Evolutionary conservation across 2,888 invertebrate genomes (phyloP).

Genomic region (Plagodis pulveraria): DNA sequence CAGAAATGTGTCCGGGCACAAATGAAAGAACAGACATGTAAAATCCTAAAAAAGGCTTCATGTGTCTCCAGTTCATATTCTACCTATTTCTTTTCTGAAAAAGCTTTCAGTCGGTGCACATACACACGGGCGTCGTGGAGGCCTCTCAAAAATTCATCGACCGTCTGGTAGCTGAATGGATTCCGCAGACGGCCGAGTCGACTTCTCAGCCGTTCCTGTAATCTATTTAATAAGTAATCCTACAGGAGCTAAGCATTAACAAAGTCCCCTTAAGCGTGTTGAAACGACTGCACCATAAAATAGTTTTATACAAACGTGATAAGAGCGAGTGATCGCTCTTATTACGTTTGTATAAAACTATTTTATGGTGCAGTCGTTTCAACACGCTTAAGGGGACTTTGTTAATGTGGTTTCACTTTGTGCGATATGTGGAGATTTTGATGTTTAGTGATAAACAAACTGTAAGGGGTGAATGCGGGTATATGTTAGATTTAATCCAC

Average conservation of each 20-base stretch:
- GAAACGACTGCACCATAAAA: slow-evolving; percentile 39
- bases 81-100: slow-evolving; percentile 70
- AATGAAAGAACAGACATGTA: slow-evolving; percentile 29
- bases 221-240: slow-evolving; percentile 79
- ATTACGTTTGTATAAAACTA: slow-evolving; percentile 49
- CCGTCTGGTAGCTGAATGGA: slow-evolving; percentile 76
- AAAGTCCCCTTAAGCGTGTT: slow-evolving; percentile 15
- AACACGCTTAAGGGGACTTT: slow-evolving; percentile 15
- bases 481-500: too few species aligned
- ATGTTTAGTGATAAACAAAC: too few species aligned
- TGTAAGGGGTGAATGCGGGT: too few species aligned
- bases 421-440: slow-evolving; percentile 1
- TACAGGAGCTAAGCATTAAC: slow-evolving; percentile 48
- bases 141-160: slow-evolving; percentile 84
- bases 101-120: slow-evolving; percentile 69
- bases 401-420: slow-evolving; percentile 18
- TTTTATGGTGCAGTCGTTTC: slow-evolving; percentile 39
- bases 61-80: slow-evolving; percentile 65
- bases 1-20: not conserved
- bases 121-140: slow-evolving; percentile 61
- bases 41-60: slow-evolving; percentile 33
- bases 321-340: slow-evolving; percentile 36
- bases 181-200: slow-evolving; percentile 57
- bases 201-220: slow-evolving; percentile 58
- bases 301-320: slow-evolving; percentile 48